A percentile compares a stretch with the other conserved stretches of the same genome.
Conservation (phyloP, 2,113 vertebrate genomes). For the Lota lota region DNA sequence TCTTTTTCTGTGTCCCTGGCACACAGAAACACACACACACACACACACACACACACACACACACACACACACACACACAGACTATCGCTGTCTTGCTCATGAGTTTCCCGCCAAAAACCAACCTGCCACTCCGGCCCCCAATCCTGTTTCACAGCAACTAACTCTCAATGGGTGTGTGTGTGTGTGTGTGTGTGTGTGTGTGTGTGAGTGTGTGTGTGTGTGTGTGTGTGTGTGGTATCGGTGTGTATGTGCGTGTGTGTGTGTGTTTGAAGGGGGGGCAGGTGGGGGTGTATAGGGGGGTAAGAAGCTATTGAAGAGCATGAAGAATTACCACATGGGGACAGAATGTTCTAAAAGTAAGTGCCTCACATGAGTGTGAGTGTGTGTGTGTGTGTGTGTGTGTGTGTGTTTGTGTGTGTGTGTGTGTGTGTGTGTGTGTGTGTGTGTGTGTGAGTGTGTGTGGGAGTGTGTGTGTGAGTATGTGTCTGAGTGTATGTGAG, state of each 20-base stretch:
- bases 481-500: no score
- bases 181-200: background rate
- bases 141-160: conserved; percentile 1
- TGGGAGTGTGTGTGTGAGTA: background rate
- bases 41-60: no score
- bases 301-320: background rate
- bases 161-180: conserved; percentile 1
- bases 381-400: background rate
- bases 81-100: background rate
- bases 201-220: background rate
- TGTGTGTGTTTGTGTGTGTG: background rate
- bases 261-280: background rate
- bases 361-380: background rate
- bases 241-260: conserved; percentile 1
- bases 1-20: background rate
- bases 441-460: background rate
- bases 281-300: background rate
- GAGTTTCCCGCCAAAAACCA: background rate
- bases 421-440: background rate
- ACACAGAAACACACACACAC: no score
- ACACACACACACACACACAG: no score
- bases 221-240: background rate
- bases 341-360: background rate
- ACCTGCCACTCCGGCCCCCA: background rate
- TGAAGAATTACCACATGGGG: background rate